A percentile compares a stretch with the other conserved stretches of the same genome.
Evolutionary conservation across 2,113 vertebrate species (phyloP).

Genomic region (Fregata magnificens): DNA sequence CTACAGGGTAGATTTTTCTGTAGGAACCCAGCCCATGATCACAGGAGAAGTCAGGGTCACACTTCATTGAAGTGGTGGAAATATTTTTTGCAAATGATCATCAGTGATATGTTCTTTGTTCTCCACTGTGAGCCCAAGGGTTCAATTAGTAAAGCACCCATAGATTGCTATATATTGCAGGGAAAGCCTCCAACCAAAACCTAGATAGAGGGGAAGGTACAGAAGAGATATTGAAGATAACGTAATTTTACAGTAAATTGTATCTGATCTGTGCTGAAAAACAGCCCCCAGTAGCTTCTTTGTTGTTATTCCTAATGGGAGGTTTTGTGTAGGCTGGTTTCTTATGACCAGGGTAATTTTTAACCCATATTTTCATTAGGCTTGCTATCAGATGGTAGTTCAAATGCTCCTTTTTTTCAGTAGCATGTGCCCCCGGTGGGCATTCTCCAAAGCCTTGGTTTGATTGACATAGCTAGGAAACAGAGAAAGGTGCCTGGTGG

Average conservation of each 20-base stretch:
- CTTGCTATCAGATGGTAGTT: not conserved
- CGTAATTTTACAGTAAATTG: not conserved
- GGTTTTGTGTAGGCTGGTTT: not conserved
- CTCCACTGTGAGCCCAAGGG: not conserved
- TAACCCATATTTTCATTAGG: not conserved
- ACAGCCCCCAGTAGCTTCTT: not conserved
- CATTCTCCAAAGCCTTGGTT: not conserved
- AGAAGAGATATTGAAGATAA: not conserved
- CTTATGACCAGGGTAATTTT: not conserved
- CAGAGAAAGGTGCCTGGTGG: not conserved
- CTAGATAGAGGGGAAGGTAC: not conserved
- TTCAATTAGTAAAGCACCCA: not conserved
- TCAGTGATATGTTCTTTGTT: not conserved
- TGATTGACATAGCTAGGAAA: not conserved
- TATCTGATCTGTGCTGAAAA: not conserved
- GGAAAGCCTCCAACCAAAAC: not conserved
- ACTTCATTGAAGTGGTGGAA: not conserved
- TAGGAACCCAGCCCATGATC: not conserved
- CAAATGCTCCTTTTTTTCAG: not conserved
- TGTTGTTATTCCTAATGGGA: not conserved
- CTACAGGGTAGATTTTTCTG: not conserved
- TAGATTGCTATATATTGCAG: not conserved
- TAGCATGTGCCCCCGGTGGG: not conserved
- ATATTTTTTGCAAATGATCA: not conserved
- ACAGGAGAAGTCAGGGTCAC: not conserved